Percentiles rank a stretch among this genome's conserved stretches.
These are phyloP conservation scores for Drosophila limbata DNA, from an alignment of 2,888 invertebrate genomes.

Conservation along the genomic window DNA sequence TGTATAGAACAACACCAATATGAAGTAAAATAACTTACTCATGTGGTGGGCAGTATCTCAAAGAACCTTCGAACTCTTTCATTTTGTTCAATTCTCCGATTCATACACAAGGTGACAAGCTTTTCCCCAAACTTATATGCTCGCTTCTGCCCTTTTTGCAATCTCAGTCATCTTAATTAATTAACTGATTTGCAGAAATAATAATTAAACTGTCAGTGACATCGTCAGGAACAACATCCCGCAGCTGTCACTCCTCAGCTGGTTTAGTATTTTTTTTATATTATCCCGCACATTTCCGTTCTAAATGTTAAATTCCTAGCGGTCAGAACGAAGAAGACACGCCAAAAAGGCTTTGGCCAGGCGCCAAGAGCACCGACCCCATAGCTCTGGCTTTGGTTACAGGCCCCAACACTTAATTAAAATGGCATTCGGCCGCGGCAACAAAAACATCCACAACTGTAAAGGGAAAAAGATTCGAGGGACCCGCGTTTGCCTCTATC, in stretches of 20 bases:
- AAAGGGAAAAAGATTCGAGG: constrained; percentile 25
- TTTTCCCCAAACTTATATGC: constrained; percentile 8
- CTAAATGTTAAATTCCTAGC: constrained; percentile 66
- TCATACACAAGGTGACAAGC: background rate
- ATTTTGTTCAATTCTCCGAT: constrained; percentile 7
- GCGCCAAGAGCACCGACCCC: constrained; percentile 49
- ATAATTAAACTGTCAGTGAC: constrained; percentile 74
- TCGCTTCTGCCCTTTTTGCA: constrained; percentile 5
- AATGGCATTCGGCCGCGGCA: constrained; percentile 69
- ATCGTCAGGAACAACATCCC: constrained; percentile 40
- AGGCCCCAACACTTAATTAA: constrained; percentile 76
- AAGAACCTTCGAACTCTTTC: background rate
- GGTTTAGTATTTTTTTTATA: constrained; percentile 27
- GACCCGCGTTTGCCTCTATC: constrained; percentile 44
- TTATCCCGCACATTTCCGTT: constrained; percentile 52
- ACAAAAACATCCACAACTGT: constrained; percentile 31
- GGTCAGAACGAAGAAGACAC: constrained; percentile 46
- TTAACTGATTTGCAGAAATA: constrained; percentile 71
- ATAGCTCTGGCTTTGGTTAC: constrained; percentile 46
- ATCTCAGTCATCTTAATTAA: constrained; percentile 66
- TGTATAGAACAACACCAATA: background rate
- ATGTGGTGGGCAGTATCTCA: background rate
- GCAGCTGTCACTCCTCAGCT: constrained; percentile 53
- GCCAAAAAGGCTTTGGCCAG: constrained; percentile 54
- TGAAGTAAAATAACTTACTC: background rate